Evolutionary conservation across 1,140 invertebrate genomes (phyloP), one percentile per base, ranked within the genome.

Genomic region (Sesamia nonagrioides): DNA sequence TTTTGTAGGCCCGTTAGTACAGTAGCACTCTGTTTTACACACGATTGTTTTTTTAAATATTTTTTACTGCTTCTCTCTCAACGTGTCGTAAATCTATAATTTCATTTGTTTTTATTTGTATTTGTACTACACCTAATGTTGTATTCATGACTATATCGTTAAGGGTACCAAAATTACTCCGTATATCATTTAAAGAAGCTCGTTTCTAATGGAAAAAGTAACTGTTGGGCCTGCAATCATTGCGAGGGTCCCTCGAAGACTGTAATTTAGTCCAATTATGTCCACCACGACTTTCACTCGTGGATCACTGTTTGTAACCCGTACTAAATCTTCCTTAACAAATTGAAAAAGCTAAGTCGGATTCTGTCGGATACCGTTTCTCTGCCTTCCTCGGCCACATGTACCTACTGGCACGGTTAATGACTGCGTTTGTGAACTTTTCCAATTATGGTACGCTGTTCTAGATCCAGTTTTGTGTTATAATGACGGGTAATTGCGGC

Each of bases 241-340:
- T 73, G 50, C 71, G 18, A 66, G 61, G 45, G 79, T 74, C 77
- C 69, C 77, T 52, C 48, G 48, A 75, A 78, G 75, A 79, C 69
- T n/a, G 81, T 82, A 82, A 82, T 84, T 84, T 82, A 79, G 78
- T 79, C 52, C 80, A 83, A 85, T 85, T 83, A 83, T 63, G 42
- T 80, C 54, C 40, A 27, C 66, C n/a, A 35, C 61, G 61, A 79
- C 83, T 84, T 84, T 84, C 80, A 84, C 83, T 83, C 18, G 60
- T 63, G 52, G 27, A 45, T 77, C 54, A 18, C 40, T 77, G 79
- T 77, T 77, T 77, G 60, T 77, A 68, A 18, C 74, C 48, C 40
- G 54, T 33, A 54, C 40, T 78, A 77, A 82, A 77, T 83, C 78
- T 78, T 45, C 77, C 45, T 72, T 72, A 75, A 82, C 77, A 72